Evolutionary conservation across 1,140 invertebrate species (phyloP).

Genomic region (Ditylenchus dipsaci): DNA sequence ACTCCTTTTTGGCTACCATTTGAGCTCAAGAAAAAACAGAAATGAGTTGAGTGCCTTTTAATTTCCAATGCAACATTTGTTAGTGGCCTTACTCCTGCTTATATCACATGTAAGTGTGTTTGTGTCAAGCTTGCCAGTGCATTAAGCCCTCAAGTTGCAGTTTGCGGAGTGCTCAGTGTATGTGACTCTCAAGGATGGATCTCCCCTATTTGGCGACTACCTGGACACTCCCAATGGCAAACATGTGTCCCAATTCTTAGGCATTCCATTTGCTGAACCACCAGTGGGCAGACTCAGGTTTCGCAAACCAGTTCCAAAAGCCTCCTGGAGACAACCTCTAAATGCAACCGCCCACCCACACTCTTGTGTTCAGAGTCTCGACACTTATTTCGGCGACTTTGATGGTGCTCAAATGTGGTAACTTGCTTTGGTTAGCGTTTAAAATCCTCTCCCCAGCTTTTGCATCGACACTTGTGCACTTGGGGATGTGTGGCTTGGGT

Average conservation of each 20-base stretch:
- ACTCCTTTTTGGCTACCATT: too few relatives aligned
- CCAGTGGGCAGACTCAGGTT: conserved; percentile 53
- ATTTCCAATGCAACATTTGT: too few relatives aligned
- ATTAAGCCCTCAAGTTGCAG: conserved; percentile 9
- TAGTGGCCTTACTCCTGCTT: too few relatives aligned
- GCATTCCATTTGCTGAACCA: conserved; percentile 59
- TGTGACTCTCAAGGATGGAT: conserved; percentile 52
- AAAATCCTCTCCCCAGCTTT: too few relatives aligned
- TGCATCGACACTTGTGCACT: too few relatives aligned
- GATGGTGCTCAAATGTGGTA: conserved; percentile 73
- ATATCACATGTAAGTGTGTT: too few relatives aligned
- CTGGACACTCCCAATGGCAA: conserved; percentile 44
- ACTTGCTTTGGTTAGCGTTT: too few relatives aligned
- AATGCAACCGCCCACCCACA: conserved; percentile 73
- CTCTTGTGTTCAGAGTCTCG: conserved; percentile 38
- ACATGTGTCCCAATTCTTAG: conserved; percentile 49
- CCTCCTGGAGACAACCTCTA: conserved; percentile 50
- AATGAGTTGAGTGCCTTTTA: too few relatives aligned
- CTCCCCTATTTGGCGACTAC: conserved; percentile 49
- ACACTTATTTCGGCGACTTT: conserved; percentile 61
- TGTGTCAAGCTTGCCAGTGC: too few relatives aligned
- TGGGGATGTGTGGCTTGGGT: too few relatives aligned
- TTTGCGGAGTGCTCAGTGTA: conserved; percentile 24
- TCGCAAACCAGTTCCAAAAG: conserved; percentile 55
- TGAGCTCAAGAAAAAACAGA: too few relatives aligned